Conservation (phyloP, 2,797 vertebrate species). For the Arrhamphus sclerolepis region DNA sequence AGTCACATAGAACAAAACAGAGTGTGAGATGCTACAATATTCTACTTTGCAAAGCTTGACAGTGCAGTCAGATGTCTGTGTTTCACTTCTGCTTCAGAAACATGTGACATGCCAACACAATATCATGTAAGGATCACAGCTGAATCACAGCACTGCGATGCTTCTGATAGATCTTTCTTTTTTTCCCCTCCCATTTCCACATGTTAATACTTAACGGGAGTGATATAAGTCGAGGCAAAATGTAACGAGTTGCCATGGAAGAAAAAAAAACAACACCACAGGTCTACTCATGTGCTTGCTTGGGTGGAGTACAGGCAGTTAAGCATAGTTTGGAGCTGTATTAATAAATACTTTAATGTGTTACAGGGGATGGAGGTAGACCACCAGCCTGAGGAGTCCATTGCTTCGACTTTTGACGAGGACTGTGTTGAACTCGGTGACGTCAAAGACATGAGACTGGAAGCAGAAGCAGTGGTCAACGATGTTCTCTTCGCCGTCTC, state of each 20-base stretch:
- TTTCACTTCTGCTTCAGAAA: conserved; percentile 32
- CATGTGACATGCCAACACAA: neutral
- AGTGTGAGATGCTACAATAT: neutral
- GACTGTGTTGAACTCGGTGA: conserved; percentile 83
- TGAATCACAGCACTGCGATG: neutral
- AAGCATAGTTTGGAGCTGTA: neutral
- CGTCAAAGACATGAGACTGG: conserved; percentile 94
- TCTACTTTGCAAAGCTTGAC: neutral
- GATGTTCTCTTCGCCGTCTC: conserved; percentile 94
- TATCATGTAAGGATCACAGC: neutral
- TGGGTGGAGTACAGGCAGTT: neutral
- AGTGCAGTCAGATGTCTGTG: neutral
- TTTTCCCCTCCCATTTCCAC: neutral
- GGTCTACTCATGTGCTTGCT: conserved; percentile 3
- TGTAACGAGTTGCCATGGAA: conserved; percentile 4
- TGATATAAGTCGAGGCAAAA: neutral
- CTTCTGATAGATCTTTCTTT: neutral
- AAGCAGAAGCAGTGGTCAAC: conserved; percentile 94
- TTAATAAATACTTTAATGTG: neutral
- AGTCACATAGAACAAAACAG: neutral
- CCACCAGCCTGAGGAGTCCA: conserved; percentile 84
- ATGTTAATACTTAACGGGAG: neutral
- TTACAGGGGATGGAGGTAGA: conserved; percentile 89
- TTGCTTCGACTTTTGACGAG: conserved; percentile 80
- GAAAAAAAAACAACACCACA: neutral